Conservation (phyloP, 2,888 invertebrate genomes). For the Apeira syringaria region DNA sequence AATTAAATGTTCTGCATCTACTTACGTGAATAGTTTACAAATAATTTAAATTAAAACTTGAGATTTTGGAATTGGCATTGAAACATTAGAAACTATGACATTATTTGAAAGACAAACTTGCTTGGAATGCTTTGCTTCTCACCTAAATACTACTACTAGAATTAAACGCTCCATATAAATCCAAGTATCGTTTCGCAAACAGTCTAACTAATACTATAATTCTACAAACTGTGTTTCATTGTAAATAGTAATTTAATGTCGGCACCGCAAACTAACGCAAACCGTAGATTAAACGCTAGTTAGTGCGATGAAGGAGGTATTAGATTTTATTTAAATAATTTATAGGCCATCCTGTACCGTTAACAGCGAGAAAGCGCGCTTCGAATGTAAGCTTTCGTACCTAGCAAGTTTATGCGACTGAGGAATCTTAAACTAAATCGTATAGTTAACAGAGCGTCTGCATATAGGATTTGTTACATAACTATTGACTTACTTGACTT, state of each 20-base stretch:
- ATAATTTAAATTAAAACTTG: no score
- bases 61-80: no score
- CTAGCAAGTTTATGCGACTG: not conserved
- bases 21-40: no score
- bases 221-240: slow-evolving; percentile 15
- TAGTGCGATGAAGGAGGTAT: not conserved
- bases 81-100: no score
- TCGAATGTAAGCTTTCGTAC: slow-evolving; percentile 1
- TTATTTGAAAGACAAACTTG: no score
- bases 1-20: no score
- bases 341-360: slow-evolving; percentile 18
- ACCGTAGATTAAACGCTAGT: not conserved
- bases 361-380: slow-evolving; percentile 17
- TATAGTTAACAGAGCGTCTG: not conserved
- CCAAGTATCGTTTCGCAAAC: slow-evolving; percentile 3
- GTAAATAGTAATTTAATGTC: slow-evolving; percentile 10
- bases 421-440: not conserved
- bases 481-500: no score
- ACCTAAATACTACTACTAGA: no score
- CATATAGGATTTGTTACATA: no score
- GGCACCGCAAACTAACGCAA: slow-evolving; percentile 13
- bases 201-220: slow-evolving; percentile 3
- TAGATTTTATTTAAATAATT: slow-evolving; percentile 24
- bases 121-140: no score
- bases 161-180: no score